Base-by-base conservation (phyloP, 2,797 vertebrate species). In the Macropodus opercularis region DNA sequence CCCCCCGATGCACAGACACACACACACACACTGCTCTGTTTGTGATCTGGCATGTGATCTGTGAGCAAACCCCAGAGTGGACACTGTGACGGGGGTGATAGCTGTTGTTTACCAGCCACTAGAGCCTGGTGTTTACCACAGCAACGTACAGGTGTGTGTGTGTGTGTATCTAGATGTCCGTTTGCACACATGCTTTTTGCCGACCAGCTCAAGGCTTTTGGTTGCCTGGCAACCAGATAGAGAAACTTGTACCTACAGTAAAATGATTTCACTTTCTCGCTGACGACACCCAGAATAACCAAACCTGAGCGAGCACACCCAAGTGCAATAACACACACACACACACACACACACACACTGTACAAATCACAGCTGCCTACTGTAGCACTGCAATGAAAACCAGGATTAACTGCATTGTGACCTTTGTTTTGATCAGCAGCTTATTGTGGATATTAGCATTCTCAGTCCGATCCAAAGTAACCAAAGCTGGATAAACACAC, bases 201-300 rank as follows among this genome's bases (percentile, higher is more conserved):
- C 67, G 77, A 83, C 72, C 61, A 69, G 81, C 73, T 84, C 76
- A 88, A 87, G 86, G 83, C 83, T 83, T 85, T 71, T 54, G 81
- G 88, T 88, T 88, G 80, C 86, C 77, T 73, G 79, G 88, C 80
- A 90, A 90, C 88, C 78, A 46, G 54, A 69, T 51, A 42, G 82
- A 80, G 65, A 79, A 87, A 83, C 75, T 81, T 83, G 36, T 67
- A 83, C 51, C 78, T 81, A 78, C 65, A 83, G 63, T 80, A 78
- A 77, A 81, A 72, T 62, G 19, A 83, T 84, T 85, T 76, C 54
- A 83, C 55, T 78, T 75, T 72, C 54, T 81, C 26, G 6, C 47
- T 69, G 60, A 80, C 77, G 73, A 83, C 75, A 65, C 60, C 75
- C 62, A 77, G 78, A 87, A 83, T 79, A 84, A 79, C 72, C 64